These are phyloP conservation scores for Prionchulus punctatus DNA, from an alignment of 2,888 invertebrate genomes.

Conservation along the genomic window DNA sequence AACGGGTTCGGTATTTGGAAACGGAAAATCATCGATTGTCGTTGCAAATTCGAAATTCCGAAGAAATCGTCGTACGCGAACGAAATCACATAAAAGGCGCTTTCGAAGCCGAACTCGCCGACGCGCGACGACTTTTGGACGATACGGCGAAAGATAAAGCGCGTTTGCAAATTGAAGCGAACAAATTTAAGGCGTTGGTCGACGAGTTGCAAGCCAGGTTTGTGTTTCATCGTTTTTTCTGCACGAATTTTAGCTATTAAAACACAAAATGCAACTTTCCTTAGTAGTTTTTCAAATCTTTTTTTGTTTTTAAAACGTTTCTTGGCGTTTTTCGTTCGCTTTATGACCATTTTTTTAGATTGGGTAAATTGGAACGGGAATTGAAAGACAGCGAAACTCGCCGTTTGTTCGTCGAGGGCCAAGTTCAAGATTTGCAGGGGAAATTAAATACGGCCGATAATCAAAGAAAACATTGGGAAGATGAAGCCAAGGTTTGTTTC, in stretches of 20 bases:
- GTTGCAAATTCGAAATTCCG: constrained; percentile 32
- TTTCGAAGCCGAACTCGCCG: constrained; percentile 78
- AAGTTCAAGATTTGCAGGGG: constrained; percentile 54
- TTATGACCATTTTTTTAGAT: no score
- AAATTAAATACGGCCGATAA: constrained; percentile 55
- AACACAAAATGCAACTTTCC: no score
- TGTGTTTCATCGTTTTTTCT: no score
- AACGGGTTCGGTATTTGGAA: neutral
- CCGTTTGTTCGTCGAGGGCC: constrained; percentile 52
- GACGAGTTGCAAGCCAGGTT: constrained; percentile 47
- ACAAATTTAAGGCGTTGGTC: constrained; percentile 66
- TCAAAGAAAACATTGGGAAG: constrained; percentile 62
- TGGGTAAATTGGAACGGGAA: constrained; percentile 59
- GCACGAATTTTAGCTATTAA: no score
- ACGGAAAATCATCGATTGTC: neutral
- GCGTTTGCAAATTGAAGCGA: constrained; percentile 75
- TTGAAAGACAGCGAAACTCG: constrained; percentile 56
- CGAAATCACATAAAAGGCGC: constrained; percentile 71
- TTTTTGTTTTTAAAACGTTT: no score
- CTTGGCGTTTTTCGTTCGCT: neutral
- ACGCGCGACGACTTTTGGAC: constrained; percentile 74
- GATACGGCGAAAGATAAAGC: constrained; percentile 82
- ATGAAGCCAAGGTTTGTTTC: constrained; percentile 45
- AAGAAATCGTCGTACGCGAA: constrained; percentile 73
- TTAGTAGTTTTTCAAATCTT: no score